These are phyloP conservation scores for Trypoxylon attenuatum DNA, from an alignment of 2,888 invertebrate genomes.

Conservation along the genomic window DNA sequence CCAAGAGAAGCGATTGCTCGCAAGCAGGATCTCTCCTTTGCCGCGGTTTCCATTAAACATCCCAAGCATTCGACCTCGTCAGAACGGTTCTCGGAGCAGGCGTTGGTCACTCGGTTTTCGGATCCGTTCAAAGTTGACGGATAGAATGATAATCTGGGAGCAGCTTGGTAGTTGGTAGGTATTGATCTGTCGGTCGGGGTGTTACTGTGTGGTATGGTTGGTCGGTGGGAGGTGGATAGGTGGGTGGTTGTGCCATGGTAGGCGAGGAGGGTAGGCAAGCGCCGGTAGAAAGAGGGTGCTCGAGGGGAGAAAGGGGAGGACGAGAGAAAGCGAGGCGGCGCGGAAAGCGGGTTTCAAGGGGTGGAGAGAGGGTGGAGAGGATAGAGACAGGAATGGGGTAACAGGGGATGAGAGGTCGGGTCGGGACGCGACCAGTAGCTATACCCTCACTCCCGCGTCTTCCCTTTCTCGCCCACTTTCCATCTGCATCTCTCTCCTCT, in stretches of 20 bases:
- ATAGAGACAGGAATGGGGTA: slow-evolving; percentile 55
- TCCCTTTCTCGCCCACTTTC: slow-evolving; percentile 18
- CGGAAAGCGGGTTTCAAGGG: slow-evolving; percentile 48
- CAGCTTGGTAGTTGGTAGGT: slow-evolving; percentile 70
- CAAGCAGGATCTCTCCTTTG: neutral
- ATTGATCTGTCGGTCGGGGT: slow-evolving; percentile 71
- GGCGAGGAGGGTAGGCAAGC: slow-evolving; percentile 41
- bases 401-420: slow-evolving; percentile 53
- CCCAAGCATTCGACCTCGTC: neutral
- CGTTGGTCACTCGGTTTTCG: slow-evolving; percentile 57
- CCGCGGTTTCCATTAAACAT: slow-evolving; percentile 37
- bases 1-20: slow-evolving; percentile 1
- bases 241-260: slow-evolving; percentile 56
- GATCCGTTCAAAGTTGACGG: slow-evolving; percentile 64
- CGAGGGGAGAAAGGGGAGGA: slow-evolving; percentile 16
- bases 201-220: slow-evolving; percentile 69
- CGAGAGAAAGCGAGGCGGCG: slow-evolving; percentile 44
- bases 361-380: slow-evolving; percentile 34
- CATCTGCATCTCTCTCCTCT: neutral
- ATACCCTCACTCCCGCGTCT: slow-evolving; percentile 42
- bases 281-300: slow-evolving; percentile 24
- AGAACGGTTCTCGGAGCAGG: slow-evolving; percentile 13
- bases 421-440: slow-evolving; percentile 54
- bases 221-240: slow-evolving; percentile 64
- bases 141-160: slow-evolving; percentile 71